Evolutionary conservation across 2,888 invertebrate species (phyloP), one percentile per base, ranked within the genome.

Genomic region (Graphium colonna): DNA sequence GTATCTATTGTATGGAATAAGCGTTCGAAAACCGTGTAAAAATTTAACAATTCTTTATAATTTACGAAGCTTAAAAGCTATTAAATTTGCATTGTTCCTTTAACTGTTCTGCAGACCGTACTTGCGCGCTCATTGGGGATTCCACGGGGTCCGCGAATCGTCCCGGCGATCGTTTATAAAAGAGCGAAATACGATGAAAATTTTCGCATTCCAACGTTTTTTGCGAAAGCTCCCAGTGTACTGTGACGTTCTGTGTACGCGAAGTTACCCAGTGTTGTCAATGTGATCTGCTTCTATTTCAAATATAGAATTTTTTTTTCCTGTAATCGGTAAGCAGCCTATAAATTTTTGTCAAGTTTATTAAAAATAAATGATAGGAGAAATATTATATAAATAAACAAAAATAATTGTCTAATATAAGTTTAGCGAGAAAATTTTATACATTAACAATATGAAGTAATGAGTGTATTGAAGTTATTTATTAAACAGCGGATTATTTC

Each of bases 111-210:
- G 75, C 73, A 38, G 54, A 64, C 80, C 33, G 49, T 87, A 80
- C 75, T 55, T 60, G 69, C 69, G 74, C 74, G 70, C 68, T 73
- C 70, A 81, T 86, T 81, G 72, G 68, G 60, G 71, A 84, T 84
- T 84, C 85, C 65, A 60, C 42, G 60, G 61, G 69, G 67, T 61
- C 61, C 57, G 67, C 64, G 56, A 55, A 58, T 47, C 57, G 52
- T 51, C 48, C 54, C 51, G 31, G 51, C 61, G 55, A 58, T 62
- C 67, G 75, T 82, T 86, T 87, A 87, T 87, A 87, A 83, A 83
- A 86, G 82, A 74, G 69, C 62, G 67, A 69, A 68, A 74, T 70
- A 59, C 67, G 53, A 62, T 63, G 67, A 71, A 68, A 70, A 70
- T 68, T 73, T 73, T 77, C 74, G 76, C 79, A 83, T 77, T 78